phyloP scores from a whole-genome alignment of 2,113 vertebrate species.

The Hippocampus abdominalis region DNA sequence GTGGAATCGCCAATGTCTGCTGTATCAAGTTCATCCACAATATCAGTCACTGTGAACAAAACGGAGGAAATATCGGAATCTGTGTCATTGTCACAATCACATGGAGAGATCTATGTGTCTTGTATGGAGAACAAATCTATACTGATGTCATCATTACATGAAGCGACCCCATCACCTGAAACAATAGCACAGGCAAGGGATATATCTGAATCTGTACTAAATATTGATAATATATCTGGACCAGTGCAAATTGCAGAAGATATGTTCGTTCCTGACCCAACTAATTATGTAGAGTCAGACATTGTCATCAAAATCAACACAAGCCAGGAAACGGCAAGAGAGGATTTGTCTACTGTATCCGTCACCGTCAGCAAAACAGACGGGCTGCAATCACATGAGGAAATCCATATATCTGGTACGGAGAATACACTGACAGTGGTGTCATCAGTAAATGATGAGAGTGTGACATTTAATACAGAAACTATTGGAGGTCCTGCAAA shows the following conservation, averaged over 20 bases:
- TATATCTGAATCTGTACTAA: not conserved
- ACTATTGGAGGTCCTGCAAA: not conserved
- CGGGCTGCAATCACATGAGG: constrained; percentile 1
- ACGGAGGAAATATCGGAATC: not conserved
- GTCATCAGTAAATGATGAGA: not conserved
- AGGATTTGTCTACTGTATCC: constrained; percentile 3
- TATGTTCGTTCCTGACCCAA: not conserved
- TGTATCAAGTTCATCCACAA: constrained; percentile 3
- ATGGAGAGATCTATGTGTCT: not conserved
- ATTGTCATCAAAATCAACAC: constrained; percentile 6
- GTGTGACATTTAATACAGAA: not conserved
- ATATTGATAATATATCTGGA: not conserved
- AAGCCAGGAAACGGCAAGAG: not conserved
- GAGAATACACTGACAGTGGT: not conserved
- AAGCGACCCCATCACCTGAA: not conserved
- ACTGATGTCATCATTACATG: not conserved
- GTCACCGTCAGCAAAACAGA: constrained; percentile 1
- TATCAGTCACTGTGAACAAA: constrained; percentile 6
- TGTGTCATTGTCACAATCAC: not conserved
- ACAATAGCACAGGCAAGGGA: not conserved
- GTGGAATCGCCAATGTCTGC: not conserved
- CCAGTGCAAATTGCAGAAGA: not conserved
- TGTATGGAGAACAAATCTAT: not conserved
- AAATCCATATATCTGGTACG: constrained; percentile 2
- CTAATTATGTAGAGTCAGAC: not conserved